A percentile compares a stretch with the other conserved stretches of the same genome.
These are phyloP conservation scores for Chloropsis cyanopogon DNA, from an alignment of 2,113 vertebrate genomes.

Conservation along the genomic window DNA sequence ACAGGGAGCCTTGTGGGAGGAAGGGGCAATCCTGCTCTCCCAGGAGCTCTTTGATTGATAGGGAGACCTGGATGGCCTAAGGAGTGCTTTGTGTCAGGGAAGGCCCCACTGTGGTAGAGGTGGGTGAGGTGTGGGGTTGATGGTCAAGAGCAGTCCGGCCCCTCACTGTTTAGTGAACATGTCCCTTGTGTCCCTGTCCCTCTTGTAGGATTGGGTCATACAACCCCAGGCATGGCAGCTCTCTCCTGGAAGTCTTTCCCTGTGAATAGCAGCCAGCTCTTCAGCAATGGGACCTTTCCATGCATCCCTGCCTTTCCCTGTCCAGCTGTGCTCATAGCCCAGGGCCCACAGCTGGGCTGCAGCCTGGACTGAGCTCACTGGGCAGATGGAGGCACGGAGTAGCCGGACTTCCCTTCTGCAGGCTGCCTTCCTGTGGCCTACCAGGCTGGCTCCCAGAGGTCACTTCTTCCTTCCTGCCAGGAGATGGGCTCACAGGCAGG, in stretches of 20 bases:
- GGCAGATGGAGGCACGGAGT: not conserved
- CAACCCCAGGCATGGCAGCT: not conserved
- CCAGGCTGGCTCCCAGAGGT: not conserved
- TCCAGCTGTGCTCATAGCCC: not conserved
- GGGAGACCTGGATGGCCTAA: not conserved
- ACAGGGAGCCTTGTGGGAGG: not conserved
- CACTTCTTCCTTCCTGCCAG: constrained; percentile 34
- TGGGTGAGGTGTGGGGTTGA: not conserved
- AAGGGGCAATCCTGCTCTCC: not conserved
- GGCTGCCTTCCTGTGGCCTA: not conserved
- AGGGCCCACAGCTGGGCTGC: not conserved
- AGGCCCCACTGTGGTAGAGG: fast-evolving
- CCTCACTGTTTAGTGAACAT: fast-evolving
- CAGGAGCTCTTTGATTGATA: not conserved
- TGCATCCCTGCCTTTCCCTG: not conserved
- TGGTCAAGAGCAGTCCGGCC: not conserved
- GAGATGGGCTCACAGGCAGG: not conserved
- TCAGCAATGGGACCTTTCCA: not conserved
- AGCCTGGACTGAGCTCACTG: fast-evolving
- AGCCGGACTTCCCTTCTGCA: not conserved
- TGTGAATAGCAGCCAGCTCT: not conserved
- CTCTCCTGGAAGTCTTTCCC: not conserved
- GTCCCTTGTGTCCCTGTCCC: not conserved
- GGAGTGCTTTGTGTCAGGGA: not conserved
- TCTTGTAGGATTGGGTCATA: not conserved